Evolutionary conservation across 2,113 vertebrate species (phyloP), one percentile per base, ranked within the genome.

Genomic region (Microcebus jonahi): DNA sequence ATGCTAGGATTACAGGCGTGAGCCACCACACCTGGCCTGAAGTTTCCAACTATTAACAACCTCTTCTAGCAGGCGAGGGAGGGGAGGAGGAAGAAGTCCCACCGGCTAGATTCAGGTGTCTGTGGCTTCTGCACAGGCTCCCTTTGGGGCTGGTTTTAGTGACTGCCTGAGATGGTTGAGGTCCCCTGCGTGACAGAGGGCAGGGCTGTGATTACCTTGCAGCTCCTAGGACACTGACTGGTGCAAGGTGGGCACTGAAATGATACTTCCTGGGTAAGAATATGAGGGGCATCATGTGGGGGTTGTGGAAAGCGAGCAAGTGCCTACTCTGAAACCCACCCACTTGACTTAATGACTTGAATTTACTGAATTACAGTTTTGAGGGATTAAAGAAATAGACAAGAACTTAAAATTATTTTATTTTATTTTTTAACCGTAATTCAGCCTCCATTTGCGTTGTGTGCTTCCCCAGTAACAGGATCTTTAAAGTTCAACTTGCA

Each of bases 361-460:
- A 50, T 87, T 75, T 88, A 71, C 8, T 23, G 45, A 81, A 67
- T 84, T 70, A 10, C 48, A 6, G 29, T 6, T 91, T 91, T 90
- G 50, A 82, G 17, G 50, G 39, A 82, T 95, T 55, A 84, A 65
- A 91, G 20, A 91, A 93, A 27, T 79, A 5, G 39, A 13, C 2
- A 73, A 23, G 2, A 80, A 71, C 27, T 96, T 79, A 59, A 29
- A 71, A 86, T 48, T 73, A 80, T 27, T 86, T 96, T 79, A 80
- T 79, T 91, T 53, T 53, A 9, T 71, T 71, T 76, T 94, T 77
- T 75, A 71, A 89, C 29, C 20, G 67, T 31, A 83, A 39, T 36
- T 90, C 17, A 77, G 21, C n/a, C 42, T 80, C 57, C 21, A 48
- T 77, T 88, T 92, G n/a, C 5, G 34, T 67, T 83, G 91, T 98